phyloP scores from a whole-genome alignment of 2,797 vertebrate species.

The Betta splendens region DNA sequence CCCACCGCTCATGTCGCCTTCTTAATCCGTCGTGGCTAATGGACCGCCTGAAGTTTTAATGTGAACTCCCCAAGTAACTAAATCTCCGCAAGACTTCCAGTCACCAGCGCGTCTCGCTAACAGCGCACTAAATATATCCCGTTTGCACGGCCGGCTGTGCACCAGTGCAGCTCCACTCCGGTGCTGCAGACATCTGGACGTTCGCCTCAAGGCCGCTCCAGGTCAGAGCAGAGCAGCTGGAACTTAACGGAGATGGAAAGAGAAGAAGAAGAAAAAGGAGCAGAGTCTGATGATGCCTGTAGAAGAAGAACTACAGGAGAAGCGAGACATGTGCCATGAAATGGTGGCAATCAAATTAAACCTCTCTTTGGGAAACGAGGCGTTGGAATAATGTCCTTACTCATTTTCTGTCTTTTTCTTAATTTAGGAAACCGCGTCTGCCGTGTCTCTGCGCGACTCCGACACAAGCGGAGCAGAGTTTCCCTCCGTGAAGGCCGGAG shows the following conservation, averaged over 20 bases:
- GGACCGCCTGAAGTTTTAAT: conserved; percentile 75
- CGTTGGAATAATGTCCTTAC: too few relatives aligned
- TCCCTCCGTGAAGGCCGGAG: conserved; percentile 30
- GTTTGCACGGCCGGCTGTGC: conserved; percentile 70
- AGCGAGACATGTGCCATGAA: too few relatives aligned
- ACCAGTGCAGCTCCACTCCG: conserved; percentile 35
- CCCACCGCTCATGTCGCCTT: conserved; percentile 35
- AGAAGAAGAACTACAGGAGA: too few relatives aligned
- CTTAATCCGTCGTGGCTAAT: conserved; percentile 53
- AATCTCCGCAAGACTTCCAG: conserved; percentile 77
- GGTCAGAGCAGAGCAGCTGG: background rate
- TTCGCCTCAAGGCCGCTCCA: background rate
- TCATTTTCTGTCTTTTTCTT: too few relatives aligned
- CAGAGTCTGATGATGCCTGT: too few relatives aligned
- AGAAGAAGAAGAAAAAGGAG: too few relatives aligned
- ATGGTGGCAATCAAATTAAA: too few relatives aligned
- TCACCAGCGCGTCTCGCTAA: conserved; percentile 65
- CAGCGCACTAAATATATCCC: conserved; percentile 83
- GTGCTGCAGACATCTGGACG: conserved; percentile 4
- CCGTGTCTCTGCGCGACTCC: background rate
- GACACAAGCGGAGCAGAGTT: conserved; percentile 45
- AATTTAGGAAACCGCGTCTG: accelerated
- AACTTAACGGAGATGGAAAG: too few relatives aligned
- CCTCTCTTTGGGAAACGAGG: too few relatives aligned
- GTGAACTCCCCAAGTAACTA: conserved; percentile 77